These are phyloP conservation scores for Limnephilus lunatus DNA, from an alignment of 2,888 invertebrate species.

Conservation along the genomic window DNA sequence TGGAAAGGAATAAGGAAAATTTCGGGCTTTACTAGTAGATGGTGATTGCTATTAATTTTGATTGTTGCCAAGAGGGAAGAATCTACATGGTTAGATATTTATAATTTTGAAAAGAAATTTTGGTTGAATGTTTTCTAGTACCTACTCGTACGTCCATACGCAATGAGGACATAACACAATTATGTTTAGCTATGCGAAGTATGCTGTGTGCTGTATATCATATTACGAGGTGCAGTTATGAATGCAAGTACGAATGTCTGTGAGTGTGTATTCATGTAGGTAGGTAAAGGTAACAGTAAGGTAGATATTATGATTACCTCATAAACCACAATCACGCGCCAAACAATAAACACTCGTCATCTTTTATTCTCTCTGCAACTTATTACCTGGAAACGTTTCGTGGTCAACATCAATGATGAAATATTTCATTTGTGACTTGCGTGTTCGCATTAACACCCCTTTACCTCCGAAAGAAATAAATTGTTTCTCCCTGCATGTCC, in stretches of 20 bases:
- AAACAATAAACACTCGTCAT: conserved; percentile 58
- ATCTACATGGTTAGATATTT: too few species aligned
- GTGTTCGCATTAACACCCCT: neutral
- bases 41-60: too few species aligned
- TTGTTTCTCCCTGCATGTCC: too few species aligned
- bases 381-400: conserved; percentile 53
- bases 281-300: neutral
- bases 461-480: neutral
- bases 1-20: too few species aligned
- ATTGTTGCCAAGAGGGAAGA: too few species aligned
- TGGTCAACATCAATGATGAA: conserved; percentile 51
- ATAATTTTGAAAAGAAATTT: too few species aligned
- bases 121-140: too few species aligned
- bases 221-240: neutral
- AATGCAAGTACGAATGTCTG: neutral
- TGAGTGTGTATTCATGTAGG: neutral
- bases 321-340: conserved; percentile 59
- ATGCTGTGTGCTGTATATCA: too few species aligned
- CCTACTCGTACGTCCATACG: too few species aligned
- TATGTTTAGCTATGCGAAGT: too few species aligned
- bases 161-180: too few species aligned
- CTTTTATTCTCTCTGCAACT: conserved; percentile 49
- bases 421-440: conserved; percentile 46
- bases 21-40: too few species aligned
- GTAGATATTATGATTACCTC: conserved; percentile 49